Evolutionary conservation across 2,113 vertebrate species (phyloP).

Genomic region (Casuarius casuarius): DNA sequence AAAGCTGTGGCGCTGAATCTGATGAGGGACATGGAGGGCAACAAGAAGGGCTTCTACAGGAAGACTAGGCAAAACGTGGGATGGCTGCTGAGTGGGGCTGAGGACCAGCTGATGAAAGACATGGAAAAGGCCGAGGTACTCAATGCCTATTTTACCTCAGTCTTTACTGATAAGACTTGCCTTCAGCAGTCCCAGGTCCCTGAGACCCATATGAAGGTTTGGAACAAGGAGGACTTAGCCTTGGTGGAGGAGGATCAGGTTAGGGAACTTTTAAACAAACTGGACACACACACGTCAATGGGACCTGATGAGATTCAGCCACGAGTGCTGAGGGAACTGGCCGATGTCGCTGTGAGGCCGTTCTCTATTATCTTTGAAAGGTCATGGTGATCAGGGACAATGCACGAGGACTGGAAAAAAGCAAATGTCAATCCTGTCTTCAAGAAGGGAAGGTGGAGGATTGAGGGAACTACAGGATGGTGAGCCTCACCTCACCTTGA

Average conservation of each 20-base stretch:
- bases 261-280: not conserved
- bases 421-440: not conserved
- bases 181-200: not conserved
- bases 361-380: not conserved
- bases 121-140: not conserved
- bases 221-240: not conserved
- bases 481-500: not conserved
- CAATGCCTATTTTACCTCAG: not conserved
- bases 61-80: not conserved
- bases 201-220: not conserved
- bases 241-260: not conserved
- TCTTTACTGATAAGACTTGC: not conserved
- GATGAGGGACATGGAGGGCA: not conserved
- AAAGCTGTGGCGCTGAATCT: not conserved
- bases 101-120: not conserved
- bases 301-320: not conserved
- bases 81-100: not conserved
- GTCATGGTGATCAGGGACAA: not conserved
- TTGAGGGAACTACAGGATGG: not conserved
- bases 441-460: not conserved
- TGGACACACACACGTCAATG: not conserved
- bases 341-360: not conserved
- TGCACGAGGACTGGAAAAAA: not conserved
- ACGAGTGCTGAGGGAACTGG: not conserved
- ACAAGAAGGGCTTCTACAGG: not conserved